Evolutionary conservation across 2,113 vertebrate species (phyloP), one percentile per base, ranked within the genome.

Genomic region (Anas platyrhynchos): DNA sequence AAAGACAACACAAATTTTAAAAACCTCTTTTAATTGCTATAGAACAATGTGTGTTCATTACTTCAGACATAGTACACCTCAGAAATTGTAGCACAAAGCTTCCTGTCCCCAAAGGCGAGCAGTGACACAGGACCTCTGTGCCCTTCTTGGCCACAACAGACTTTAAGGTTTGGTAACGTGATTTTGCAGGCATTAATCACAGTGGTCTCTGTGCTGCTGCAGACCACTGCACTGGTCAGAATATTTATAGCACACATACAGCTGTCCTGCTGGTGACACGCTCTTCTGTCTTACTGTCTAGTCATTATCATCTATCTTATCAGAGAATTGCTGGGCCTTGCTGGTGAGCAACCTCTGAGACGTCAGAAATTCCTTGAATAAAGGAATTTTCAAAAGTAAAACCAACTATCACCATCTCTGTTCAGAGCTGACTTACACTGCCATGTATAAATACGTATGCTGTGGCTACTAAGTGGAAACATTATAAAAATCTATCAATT

Each of bases 161-260:
- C 32, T 29, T 15, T 15, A 67, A 36, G 41, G 23, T 50, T 67
- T 81, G 21, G 38, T 71, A 58, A 50, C 0, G 3, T n/a, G 58
- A 34, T 4, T 22, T 34, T 17, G 27, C 23, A 68, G 76, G 12
- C 12, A 22, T 44, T 48, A 36, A 54, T n/a, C 58, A 43, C 0
- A 1, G 26, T 44, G 41, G 26, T 9, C 13, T 20, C 41, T 44
- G 25, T 46, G 54, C 46, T 52, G 65, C 58, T 46, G 13, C 27
- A 48, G 43, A 41, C 6, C 18, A 3, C 63, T 59, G n/a, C 14
- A 50, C 66, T 52, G 48, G 62, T 78, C 34, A 54, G 25, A 63
- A 58, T 9, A 43, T 50, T 54, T 16, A 25, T 2, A 74, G n/a
- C 25, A 58, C n/a, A 15, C 7, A 32, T 5, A 16, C 0, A 72